Percentiles rank a stretch among this genome's conserved stretches.
Conservation (phyloP, 2,888 invertebrate genomes). For the Pseudococcus longispinus region DNA sequence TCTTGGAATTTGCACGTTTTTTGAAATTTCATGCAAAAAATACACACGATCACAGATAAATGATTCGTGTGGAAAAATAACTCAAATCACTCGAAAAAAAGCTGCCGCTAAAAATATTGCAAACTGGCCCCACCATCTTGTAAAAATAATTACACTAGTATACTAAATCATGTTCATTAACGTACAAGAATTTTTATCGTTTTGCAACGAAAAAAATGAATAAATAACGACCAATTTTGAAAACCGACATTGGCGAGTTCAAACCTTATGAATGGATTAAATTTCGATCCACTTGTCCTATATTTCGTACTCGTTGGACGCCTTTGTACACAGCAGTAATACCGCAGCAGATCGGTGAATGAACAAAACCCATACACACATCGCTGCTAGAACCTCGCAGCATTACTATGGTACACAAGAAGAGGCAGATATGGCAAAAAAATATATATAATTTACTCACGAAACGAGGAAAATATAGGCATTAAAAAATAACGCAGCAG, state of each 20-base stretch:
- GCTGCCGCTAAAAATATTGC: too few relatives aligned
- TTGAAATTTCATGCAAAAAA: too few relatives aligned
- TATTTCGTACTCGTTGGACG: not conserved
- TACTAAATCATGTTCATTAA: too few relatives aligned
- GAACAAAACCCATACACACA: not conserved
- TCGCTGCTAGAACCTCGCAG: not conserved
- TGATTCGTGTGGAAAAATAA: too few relatives aligned
- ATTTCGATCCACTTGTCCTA: constrained; percentile 7
- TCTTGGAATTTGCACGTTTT: too few relatives aligned
- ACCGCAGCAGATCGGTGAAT: not conserved
- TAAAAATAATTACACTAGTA: too few relatives aligned
- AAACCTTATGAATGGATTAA: constrained; percentile 1
- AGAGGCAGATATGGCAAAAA: not conserved
- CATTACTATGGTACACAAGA: not conserved
- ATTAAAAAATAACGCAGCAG: not conserved
- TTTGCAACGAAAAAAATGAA: not conserved
- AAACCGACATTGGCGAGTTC: not conserved
- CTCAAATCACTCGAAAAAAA: too few relatives aligned
- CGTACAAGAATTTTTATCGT: too few relatives aligned
- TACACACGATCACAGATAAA: too few relatives aligned
- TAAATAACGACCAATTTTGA: not conserved
- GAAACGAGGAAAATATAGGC: constrained; percentile 40
- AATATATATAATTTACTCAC: constrained; percentile 34
- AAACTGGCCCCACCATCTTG: too few relatives aligned
- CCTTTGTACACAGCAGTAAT: not conserved